A percentile compares a stretch with the other conserved stretches of the same genome.
These are phyloP conservation scores for Zaprionus lineosus DNA, from an alignment of 2,888 invertebrate genomes.

Conservation along the genomic window DNA sequence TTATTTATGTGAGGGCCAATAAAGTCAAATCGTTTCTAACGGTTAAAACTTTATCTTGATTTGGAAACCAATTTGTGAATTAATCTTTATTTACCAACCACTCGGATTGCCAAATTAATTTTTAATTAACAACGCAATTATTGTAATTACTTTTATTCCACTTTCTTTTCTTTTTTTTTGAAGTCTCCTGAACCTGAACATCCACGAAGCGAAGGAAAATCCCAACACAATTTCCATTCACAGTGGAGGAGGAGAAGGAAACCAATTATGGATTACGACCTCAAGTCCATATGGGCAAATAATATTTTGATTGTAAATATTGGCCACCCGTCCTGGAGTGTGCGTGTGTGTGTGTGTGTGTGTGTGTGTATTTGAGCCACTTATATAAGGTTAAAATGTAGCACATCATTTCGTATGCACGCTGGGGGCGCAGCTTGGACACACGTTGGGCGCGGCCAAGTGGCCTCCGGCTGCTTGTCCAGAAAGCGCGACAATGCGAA, in stretches of 20 bases:
- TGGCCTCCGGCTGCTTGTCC: conserved; percentile 68
- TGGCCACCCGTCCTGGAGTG: conserved; percentile 20
- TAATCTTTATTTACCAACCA: too few species aligned
- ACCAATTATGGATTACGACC: conserved; percentile 72
- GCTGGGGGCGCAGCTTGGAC: conserved; percentile 65
- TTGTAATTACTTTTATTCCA: too few species aligned
- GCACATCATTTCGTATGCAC: conserved; percentile 63
- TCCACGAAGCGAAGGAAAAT: conserved; percentile 15
- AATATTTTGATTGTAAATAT: conserved; percentile 69
- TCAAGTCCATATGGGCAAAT: conserved; percentile 72
- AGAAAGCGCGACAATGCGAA: conserved; percentile 77
- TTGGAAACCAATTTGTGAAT: too few species aligned
- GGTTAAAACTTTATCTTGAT: too few species aligned
- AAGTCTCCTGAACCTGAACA: conserved; percentile 3
- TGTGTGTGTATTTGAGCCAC: conserved; percentile 6
- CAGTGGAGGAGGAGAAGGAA: conserved; percentile 49
- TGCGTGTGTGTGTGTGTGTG: not conserved
- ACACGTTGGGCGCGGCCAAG: conserved; percentile 65
- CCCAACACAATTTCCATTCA: conserved; percentile 22
- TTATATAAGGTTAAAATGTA: not conserved
- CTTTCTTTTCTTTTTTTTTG: too few species aligned
- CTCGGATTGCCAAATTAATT: too few species aligned
- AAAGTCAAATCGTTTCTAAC: too few species aligned
- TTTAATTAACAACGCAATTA: too few species aligned
- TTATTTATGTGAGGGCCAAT: not conserved